Conservation (phyloP, 1,140 invertebrate genomes). For the Pollicipes pollicipes region DNA sequence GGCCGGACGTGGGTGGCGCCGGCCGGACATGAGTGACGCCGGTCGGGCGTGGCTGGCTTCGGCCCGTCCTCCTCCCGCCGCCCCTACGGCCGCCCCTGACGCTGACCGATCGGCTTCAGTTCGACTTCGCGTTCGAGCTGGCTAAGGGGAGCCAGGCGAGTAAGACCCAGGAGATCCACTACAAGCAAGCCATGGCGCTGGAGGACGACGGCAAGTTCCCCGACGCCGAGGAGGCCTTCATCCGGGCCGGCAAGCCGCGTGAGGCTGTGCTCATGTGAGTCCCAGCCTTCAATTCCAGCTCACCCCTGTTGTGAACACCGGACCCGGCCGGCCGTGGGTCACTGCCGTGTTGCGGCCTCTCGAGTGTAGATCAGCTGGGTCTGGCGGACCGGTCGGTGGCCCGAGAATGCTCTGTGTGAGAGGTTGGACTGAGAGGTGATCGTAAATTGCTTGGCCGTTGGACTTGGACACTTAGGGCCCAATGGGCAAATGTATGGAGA, state of each 20-base stretch:
- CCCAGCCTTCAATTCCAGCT: too few relatives aligned
- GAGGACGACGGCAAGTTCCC: slow-evolving; percentile 75
- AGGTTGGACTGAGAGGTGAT: too few relatives aligned
- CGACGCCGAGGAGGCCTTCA: slow-evolving; percentile 83
- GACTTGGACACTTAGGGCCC: too few relatives aligned
- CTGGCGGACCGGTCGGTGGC: background rate
- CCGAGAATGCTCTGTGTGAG: background rate
- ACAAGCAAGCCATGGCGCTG: slow-evolving; percentile 68
- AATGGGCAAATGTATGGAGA: too few relatives aligned
- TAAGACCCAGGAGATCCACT: slow-evolving; percentile 54
- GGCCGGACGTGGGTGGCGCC: too few relatives aligned
- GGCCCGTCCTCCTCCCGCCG: too few relatives aligned
- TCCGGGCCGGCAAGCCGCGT: slow-evolving; percentile 68
- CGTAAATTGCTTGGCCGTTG: too few relatives aligned
- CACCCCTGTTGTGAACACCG: background rate
- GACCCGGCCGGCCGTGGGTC: background rate
- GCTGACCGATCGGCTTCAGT: slow-evolving; percentile 72
- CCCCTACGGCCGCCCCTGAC: too few relatives aligned
- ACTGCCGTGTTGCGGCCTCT: background rate
- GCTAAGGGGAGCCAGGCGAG: slow-evolving; percentile 32
- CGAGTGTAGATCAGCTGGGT: background rate
- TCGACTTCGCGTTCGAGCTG: slow-evolving; percentile 79
- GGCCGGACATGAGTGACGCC: too few relatives aligned
- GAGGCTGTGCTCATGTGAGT: slow-evolving; percentile 85
- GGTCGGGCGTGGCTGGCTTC: too few relatives aligned